Evolutionary conservation across 2,888 invertebrate genomes (phyloP).

Genomic region (Tuta absoluta): DNA sequence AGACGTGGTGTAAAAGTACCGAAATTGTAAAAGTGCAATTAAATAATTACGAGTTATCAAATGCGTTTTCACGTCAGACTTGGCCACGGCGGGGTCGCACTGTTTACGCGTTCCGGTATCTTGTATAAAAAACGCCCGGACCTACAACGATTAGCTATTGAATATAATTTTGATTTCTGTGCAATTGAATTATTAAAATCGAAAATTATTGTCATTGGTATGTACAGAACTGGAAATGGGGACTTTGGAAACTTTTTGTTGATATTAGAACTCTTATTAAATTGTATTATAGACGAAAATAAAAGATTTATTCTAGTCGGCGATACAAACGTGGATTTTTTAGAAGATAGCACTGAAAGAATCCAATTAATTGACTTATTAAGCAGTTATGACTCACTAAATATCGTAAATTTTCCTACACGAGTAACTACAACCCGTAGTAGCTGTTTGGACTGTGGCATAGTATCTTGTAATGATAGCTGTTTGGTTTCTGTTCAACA

Average conservation of each 20-base stretch:
- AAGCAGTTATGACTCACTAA: background rate
- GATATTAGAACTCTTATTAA: background rate
- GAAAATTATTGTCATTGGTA: background rate
- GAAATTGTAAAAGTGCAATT: too few species aligned
- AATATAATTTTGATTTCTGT: background rate
- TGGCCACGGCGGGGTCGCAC: too few species aligned
- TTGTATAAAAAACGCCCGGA: background rate
- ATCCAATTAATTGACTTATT: background rate
- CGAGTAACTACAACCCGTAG: background rate
- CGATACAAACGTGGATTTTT: background rate
- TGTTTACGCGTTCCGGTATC: too few species aligned
- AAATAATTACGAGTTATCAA: too few species aligned
- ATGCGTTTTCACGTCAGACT: too few species aligned
- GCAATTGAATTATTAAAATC: background rate
- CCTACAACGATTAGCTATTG: background rate
- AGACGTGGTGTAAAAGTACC: too few species aligned
- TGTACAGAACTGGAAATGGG: background rate
- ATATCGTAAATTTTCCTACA: conserved; percentile 5
- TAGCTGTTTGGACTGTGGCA: too few species aligned
- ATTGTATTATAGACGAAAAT: background rate
- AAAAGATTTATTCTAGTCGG: background rate
- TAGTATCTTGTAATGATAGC: background rate
- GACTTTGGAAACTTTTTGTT: background rate
- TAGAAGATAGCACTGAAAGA: background rate
- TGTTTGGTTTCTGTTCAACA: background rate